phyloP scores from a whole-genome alignment of 2,888 invertebrate genomes.

The Bimastos eiseni region DNA sequence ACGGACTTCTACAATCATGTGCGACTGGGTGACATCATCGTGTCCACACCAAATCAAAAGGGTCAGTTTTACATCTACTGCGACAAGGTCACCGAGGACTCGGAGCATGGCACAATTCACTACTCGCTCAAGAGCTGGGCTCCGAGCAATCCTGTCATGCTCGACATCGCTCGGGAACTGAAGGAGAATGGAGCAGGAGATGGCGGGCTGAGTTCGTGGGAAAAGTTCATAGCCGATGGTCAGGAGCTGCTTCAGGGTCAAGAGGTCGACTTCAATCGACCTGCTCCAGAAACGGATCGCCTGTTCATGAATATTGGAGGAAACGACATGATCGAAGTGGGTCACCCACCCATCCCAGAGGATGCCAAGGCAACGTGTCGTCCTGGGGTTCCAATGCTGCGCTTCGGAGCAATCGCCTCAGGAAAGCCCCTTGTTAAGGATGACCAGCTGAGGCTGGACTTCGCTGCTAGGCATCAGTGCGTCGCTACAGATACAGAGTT shows the following conservation, averaged over 20 bases:
- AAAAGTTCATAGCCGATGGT: constrained; percentile 66
- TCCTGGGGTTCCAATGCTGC: constrained; percentile 64
- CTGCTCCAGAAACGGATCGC: constrained; percentile 55
- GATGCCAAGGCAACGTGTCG: constrained; percentile 41
- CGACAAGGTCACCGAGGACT: constrained; percentile 54
- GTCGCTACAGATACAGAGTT: constrained; percentile 87
- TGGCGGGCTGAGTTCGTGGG: constrained; percentile 68
- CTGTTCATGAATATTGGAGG: constrained; percentile 61
- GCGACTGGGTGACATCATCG: constrained; percentile 72
- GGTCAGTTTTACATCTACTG: constrained; percentile 55
- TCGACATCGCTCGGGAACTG: constrained; percentile 50
- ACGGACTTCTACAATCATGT: constrained; percentile 93
- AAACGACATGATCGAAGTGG: constrained; percentile 60
- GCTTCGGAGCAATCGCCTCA: constrained; percentile 79
- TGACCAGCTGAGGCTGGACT: constrained; percentile 69
- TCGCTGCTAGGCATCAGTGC: constrained; percentile 67
- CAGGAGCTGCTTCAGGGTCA: constrained; percentile 61
- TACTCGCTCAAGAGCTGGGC: constrained; percentile 47
- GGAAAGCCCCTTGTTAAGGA: constrained; percentile 80
- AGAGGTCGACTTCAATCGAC: constrained; percentile 54
- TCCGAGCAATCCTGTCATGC: constrained; percentile 48
- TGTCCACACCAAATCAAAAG: constrained; percentile 53
- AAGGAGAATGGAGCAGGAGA: constrained; percentile 41
- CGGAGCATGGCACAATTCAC: constrained; percentile 45
- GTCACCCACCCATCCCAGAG: constrained; percentile 58